Percentiles rank a stretch among this genome's conserved stretches.
phyloP scores from a whole-genome alignment of 2,888 invertebrate genomes.

The Drosophila paracracens region DNA sequence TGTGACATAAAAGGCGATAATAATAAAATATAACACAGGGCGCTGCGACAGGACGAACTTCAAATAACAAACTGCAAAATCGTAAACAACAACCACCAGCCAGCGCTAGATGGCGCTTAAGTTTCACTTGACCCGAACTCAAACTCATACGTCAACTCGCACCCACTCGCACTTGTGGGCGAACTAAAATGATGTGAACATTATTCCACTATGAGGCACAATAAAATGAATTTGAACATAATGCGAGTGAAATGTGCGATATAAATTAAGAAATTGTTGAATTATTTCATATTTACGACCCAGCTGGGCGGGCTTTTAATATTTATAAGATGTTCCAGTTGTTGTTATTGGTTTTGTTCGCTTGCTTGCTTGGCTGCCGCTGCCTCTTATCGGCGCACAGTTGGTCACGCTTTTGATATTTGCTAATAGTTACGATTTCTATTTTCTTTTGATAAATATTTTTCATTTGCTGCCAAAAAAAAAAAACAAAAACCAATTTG shows the following conservation, averaged over 20 bases:
- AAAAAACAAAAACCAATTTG: slow-evolving; percentile 60
- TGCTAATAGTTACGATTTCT: slow-evolving; percentile 65
- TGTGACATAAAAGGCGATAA: slow-evolving; percentile 79
- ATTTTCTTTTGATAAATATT: slow-evolving; percentile 39
- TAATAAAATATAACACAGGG: slow-evolving; percentile 76
- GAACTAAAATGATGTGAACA: slow-evolving; percentile 16
- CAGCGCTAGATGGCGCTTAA: slow-evolving; percentile 74
- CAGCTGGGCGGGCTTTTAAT: slow-evolving; percentile 46
- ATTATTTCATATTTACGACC: slow-evolving; percentile 67
- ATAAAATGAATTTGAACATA: slow-evolving; percentile 59
- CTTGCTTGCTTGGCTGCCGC: slow-evolving; percentile 39
- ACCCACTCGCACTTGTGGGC: slow-evolving; percentile 16
- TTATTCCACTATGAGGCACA: slow-evolving; percentile 19
- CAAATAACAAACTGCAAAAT: slow-evolving; percentile 80
- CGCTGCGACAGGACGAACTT: slow-evolving; percentile 31
- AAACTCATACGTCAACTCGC: neutral
- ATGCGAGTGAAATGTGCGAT: slow-evolving; percentile 61
- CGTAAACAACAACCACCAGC: slow-evolving; percentile 66
- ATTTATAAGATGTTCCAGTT: slow-evolving; percentile 40
- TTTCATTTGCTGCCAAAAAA: slow-evolving; percentile 70
- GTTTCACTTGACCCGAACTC: slow-evolving; percentile 62
- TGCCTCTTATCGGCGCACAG: slow-evolving; percentile 70
- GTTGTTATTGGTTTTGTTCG: slow-evolving; percentile 28
- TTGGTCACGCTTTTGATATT: slow-evolving; percentile 73
- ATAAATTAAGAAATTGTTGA: slow-evolving; percentile 78